Conservation (phyloP, 2,113 vertebrate species). For the Mastomys natalensis region DNA sequence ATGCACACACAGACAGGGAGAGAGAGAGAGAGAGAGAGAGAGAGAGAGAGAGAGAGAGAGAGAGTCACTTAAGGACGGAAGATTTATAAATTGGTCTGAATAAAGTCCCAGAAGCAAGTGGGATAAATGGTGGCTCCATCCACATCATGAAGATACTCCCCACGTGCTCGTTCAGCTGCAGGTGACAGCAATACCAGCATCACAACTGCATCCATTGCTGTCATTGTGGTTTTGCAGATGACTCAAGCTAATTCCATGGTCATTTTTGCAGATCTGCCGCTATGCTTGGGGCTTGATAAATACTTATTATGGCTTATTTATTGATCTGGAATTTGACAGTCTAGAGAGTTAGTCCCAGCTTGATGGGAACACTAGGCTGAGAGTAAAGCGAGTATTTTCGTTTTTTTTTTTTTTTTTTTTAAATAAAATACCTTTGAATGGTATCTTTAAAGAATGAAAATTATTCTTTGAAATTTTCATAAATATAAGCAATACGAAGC, state of each 20-base stretch:
- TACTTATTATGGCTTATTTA: not conserved
- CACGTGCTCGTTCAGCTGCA: not conserved
- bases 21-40: not conserved
- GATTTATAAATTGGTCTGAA: constrained; percentile 30
- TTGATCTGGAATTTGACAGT: constrained; percentile 16
- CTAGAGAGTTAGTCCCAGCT: not conserved
- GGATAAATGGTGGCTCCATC: not conserved
- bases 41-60: not conserved
- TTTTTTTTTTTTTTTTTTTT: not conserved
- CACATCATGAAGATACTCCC: not conserved
- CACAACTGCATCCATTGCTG: not conserved
- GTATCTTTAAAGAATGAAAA: too few species aligned
- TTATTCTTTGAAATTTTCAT: not conserved
- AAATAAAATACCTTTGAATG: not conserved
- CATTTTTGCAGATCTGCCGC: not conserved
- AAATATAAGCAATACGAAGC: not conserved
- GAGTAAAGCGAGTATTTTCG: not conserved
- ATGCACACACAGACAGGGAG: not conserved
- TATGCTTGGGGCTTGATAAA: not conserved
- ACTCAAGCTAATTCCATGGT: not conserved
- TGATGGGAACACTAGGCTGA: not conserved
- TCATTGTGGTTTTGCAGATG: constrained; percentile 24
- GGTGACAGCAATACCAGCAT: not conserved
- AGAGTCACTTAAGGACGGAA: not conserved
- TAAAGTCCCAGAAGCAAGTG: constrained; percentile 2